Evolutionary conservation across 2,888 invertebrate genomes (phyloP), one percentile per base, ranked within the genome.

Genomic region (Alloplasta piceator): DNA sequence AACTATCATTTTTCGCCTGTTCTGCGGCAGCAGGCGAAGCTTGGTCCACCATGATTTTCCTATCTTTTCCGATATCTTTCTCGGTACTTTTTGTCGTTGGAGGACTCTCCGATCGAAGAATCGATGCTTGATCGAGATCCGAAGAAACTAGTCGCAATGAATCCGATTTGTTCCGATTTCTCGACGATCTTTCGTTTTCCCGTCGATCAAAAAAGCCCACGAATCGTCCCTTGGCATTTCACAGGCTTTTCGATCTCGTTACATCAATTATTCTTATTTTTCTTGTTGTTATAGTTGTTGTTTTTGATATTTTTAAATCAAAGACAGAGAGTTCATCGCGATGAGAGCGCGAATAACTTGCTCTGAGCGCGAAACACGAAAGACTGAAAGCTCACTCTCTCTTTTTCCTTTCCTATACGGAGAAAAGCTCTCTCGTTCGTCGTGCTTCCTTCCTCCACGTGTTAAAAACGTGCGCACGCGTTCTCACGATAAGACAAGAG

Each of bases 381-480:
- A 86, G 84, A 89, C 89, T 88, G 88, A 85, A 87, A 87, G 86
- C 86, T 86, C 84, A 55, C 80, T 78, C 61, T 77, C 82, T 78
- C 61, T 70, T 76, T 76, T 12, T 38, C n/a, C 10, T 48, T 10
- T 26, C 68, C 26, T 12, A 56, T 39, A 68, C 80, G 77, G 77
- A 71, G 84, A 82, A 85, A 86, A 84, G 86, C 85, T 63, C 46
- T 36, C 68, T 26, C 16, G 16, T 38, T 85, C 81, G 64, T 82
- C 48, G 60, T 72, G n/a, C 48, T 46, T 84, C 78, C 85, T 12
- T 85, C 86, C 74, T 78, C 85, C 89, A 89, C 89, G 89, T 89
- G 88, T 84, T 87, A 72, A 75, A 83, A 68, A 58, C 68, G 64
- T 78, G 89, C 89, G 89, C 89, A 89, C 83, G 89, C 89, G 89